Evolutionary conservation across 2,888 invertebrate species (phyloP), one percentile per base, ranked within the genome.

Genomic region (Caenorhabditis sp.): DNA sequence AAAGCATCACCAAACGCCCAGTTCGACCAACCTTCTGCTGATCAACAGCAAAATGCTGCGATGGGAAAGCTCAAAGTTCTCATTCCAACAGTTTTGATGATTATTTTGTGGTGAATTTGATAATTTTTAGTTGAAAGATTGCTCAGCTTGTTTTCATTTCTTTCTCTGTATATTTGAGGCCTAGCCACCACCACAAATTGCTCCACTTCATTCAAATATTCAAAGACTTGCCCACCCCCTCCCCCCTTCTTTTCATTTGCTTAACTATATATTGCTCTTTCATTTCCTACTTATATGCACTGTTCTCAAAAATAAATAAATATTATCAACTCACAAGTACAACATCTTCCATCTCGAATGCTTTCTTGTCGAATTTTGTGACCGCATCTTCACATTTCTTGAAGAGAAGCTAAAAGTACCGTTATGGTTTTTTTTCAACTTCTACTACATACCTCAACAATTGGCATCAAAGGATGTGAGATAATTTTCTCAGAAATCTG

Each of bases 391-490:
- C 78, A 59, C 78, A 71, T 75, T 80, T 80, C 24, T 58, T 17
- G 24, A 75, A 20, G 2, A 80, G 55, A 2, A 71, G 20, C 77
- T 71, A 53, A 43, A 56, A 55, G 2, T 35, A 20, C 13, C 1
- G 1, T 37, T 37, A 13, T 3, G 15, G 20, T n/a, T 30, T 2
- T 2, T 17, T 27, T 9, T 37, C 15, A 37, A 37, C 4, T 8
- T 37, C 9, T 9, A 41, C 15, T 5, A 17, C 58, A 22, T 24
- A 78, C 74, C 41, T 73, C 45, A 2, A 78, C 76, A 9, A 78
- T 55, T 13, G 80, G 73, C 63, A 78, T 65, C 7, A 81, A 52
- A 11, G 78, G 80, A 58, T 81, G 80, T 15, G 35, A 15, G 6
- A 52, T 2, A 8, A 80, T 78, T 41, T 63, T 72, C 15, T 52